These are phyloP conservation scores for Drosophila pseudotalamancana DNA, from an alignment of 2,888 invertebrate species.

Conservation along the genomic window DNA sequence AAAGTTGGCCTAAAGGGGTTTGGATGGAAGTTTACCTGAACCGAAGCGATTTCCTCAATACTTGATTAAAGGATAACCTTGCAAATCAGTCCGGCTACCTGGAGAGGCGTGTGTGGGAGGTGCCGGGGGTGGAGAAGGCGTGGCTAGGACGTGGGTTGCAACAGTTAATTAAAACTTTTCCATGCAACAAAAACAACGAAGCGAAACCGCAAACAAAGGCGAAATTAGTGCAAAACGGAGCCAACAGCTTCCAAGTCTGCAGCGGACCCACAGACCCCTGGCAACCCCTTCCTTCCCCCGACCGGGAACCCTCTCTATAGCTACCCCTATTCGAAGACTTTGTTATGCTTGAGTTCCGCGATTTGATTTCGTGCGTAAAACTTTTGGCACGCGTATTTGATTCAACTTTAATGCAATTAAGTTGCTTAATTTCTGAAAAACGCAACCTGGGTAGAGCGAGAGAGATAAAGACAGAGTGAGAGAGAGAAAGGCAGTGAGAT, in stretches of 20 bases:
- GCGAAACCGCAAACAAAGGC: conserved; percentile 75
- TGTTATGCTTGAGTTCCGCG: conserved; percentile 69
- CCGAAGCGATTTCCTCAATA: conserved; percentile 9
- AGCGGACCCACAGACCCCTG: neutral
- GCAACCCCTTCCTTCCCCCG: no score
- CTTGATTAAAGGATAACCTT: conserved; percentile 46
- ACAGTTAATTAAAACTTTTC: conserved; percentile 80
- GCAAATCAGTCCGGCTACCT: neutral
- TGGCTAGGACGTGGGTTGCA: no score
- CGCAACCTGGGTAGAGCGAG: conserved; percentile 15
- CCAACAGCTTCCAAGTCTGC: conserved; percentile 12
- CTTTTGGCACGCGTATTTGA: conserved; percentile 72
- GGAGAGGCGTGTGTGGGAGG: neutral
- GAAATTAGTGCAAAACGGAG: conserved; percentile 60
- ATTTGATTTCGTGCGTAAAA: conserved; percentile 72
- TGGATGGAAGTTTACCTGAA: conserved; percentile 1
- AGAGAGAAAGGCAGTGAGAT: no score
- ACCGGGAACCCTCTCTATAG: neutral
- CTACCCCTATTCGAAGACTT: conserved; percentile 9
- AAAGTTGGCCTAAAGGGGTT: neutral
- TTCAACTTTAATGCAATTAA: conserved; percentile 78
- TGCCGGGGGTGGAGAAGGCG: conserved; percentile 14
- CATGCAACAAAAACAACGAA: conserved; percentile 52
- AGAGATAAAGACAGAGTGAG: no score
- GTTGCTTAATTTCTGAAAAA: conserved; percentile 76